Percentiles rank a stretch among this genome's conserved stretches.
These are phyloP conservation scores for Schrankia costaestrigalis DNA, from an alignment of 2,888 invertebrate genomes.

Conservation along the genomic window DNA sequence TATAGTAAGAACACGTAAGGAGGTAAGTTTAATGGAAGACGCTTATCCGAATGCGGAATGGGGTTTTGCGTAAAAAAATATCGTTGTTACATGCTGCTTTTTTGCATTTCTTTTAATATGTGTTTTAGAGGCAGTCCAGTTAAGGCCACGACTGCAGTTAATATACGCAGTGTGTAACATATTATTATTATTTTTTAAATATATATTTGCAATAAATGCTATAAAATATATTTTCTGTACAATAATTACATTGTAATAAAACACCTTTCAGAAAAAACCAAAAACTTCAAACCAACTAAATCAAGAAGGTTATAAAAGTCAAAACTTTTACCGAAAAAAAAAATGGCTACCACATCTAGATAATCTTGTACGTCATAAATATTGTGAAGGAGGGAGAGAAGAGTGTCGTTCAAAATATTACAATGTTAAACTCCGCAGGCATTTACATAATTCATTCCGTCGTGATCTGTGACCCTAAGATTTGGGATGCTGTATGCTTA, in stretches of 20 bases:
- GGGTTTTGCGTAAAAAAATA: slow-evolving; percentile 2
- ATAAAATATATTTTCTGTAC: no score
- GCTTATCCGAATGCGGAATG: slow-evolving; percentile 12
- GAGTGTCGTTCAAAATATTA: slow-evolving; percentile 79
- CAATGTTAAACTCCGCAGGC: slow-evolving; percentile 74
- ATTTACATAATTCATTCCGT: slow-evolving; percentile 76
- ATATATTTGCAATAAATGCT: no score
- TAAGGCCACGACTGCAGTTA: no score
- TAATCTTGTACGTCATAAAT: slow-evolving; percentile 2
- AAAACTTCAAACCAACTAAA: no score
- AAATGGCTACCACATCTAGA: slow-evolving; percentile 28
- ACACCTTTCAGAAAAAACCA: no score
- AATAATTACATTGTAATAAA: no score
- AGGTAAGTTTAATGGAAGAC: slow-evolving; percentile 41
- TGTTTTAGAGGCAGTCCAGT: no score
- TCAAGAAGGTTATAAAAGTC: no score
- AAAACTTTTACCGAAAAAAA: no score
- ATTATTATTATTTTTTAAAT: no score
- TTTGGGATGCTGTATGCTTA: slow-evolving; percentile 42
- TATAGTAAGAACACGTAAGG: slow-evolving; percentile 59
- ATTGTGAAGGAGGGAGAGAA: slow-evolving; percentile 44
- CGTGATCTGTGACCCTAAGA: slow-evolving; percentile 34
- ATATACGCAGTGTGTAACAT: no score
- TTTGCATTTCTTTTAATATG: no score
- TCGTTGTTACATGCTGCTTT: slow-evolving; percentile 4